These are phyloP conservation scores for Meganola albula DNA, from an alignment of 2,888 invertebrate genomes.

Conservation along the genomic window DNA sequence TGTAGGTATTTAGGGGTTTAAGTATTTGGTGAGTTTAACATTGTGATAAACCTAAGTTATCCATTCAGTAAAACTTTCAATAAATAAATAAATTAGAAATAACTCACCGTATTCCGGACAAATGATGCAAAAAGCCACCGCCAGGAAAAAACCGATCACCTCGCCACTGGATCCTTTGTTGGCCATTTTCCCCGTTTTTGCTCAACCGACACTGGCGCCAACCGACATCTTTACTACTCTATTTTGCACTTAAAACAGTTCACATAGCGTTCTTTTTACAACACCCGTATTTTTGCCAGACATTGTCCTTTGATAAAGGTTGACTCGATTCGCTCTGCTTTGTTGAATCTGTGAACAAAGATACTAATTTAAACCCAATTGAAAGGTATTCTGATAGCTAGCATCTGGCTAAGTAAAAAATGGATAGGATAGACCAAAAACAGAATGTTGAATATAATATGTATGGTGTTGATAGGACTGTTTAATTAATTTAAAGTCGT, in stretches of 20 bases:
- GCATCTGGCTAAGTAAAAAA: no score
- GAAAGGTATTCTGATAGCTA: no score
- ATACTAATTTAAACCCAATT: no score
- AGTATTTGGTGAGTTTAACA: no score
- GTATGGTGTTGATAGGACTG: no score
- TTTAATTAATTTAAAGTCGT: no score
- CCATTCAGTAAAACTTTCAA: no score
- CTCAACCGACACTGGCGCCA: slow-evolving; percentile 67
- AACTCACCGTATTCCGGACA: slow-evolving; percentile 71
- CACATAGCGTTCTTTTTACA: slow-evolving; percentile 47
- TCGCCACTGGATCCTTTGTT: slow-evolving; percentile 61
- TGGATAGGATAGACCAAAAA: no score
- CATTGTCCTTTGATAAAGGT: slow-evolving; percentile 40
- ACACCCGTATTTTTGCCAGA: slow-evolving; percentile 37
- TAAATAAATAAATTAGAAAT: not conserved
- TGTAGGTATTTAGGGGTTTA: no score
- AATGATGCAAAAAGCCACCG: slow-evolving; percentile 66
- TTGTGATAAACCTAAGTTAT: not conserved
- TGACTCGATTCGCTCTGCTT: slow-evolving; percentile 20
- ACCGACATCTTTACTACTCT: slow-evolving; percentile 63
- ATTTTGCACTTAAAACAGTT: slow-evolving; percentile 46
- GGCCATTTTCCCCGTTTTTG: slow-evolving; percentile 63
- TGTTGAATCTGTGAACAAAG: slow-evolving; percentile 61
- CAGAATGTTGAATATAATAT: no score
- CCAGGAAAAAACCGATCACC: slow-evolving; percentile 67